Conservation (phyloP, 2,888 invertebrate genomes). For the Diarsia brunnea region DNA sequence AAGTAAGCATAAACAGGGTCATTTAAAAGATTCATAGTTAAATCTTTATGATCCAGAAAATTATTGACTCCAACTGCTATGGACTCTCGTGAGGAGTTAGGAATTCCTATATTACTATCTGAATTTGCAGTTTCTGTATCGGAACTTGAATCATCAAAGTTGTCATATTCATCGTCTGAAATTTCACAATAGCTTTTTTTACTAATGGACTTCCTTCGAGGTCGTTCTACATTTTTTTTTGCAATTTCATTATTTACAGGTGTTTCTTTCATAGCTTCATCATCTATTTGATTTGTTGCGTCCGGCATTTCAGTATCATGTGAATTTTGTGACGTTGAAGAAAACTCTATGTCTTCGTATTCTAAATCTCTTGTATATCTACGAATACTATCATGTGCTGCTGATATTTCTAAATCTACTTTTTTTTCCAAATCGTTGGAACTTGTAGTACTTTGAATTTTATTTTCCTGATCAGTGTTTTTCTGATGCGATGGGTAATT, state of each 20-base stretch:
- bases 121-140: background rate
- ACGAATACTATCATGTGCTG: conserved; percentile 24
- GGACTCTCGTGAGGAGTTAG: background rate
- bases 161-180: conserved; percentile 17
- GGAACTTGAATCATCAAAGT: conserved; percentile 19
- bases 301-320: background rate
- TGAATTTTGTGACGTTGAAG: background rate
- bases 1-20: conserved; percentile 21
- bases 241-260: background rate
- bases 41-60: background rate
- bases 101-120: background rate
- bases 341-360: background rate
- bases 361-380: background rate
- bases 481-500: background rate
- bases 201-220: conserved; percentile 21
- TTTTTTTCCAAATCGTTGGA: background rate
- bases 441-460: background rate
- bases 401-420: conserved; percentile 11
- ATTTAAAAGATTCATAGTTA: background rate
- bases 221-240: background rate
- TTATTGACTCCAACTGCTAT: background rate
- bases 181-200: conserved; percentile 4
- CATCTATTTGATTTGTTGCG: conserved; percentile 3
- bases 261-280: background rate
- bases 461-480: background rate